These are phyloP conservation scores for Coreoperca whiteheadi DNA, from an alignment of 2,113 vertebrate genomes.

Conservation along the genomic window DNA sequence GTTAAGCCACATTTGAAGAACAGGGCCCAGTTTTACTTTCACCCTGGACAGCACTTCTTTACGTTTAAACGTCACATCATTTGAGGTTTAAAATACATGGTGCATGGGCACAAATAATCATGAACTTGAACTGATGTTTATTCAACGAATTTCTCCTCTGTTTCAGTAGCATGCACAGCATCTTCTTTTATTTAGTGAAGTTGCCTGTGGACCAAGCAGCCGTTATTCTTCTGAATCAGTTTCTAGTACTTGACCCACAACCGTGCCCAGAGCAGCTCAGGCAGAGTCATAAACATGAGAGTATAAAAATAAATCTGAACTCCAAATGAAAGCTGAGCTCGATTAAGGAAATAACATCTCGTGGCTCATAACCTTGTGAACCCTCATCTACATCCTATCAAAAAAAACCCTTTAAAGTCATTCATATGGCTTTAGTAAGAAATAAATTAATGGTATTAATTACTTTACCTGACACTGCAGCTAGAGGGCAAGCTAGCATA, in stretches of 20 bases:
- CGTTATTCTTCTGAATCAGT: conserved; percentile 27
- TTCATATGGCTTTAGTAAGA: background rate
- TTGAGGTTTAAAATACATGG: conserved; percentile 12
- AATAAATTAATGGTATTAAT: conserved; percentile 7
- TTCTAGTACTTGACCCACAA: conserved; percentile 41
- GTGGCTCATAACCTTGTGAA: conserved; percentile 5
- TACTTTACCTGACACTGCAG: conserved; percentile 36
- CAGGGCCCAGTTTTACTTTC: background rate
- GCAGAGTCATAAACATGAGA: conserved; percentile 23
- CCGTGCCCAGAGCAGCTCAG: conserved; percentile 10
- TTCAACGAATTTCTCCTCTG: background rate
- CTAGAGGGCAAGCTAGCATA: conserved; percentile 75
- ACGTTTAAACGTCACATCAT: conserved; percentile 5
- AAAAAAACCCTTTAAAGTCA: conserved; percentile 31
- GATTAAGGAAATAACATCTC: conserved; percentile 41
- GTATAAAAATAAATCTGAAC: conserved; percentile 51
- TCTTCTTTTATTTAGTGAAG: conserved; percentile 26
- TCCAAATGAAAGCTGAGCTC: conserved; percentile 35
- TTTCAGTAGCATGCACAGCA: conserved; percentile 3
- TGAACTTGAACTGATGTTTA: background rate
- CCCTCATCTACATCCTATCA: conserved; percentile 1
- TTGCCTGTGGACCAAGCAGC: conserved; percentile 35
- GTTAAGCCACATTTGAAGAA: too few relatives aligned
- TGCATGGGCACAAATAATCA: conserved; percentile 10
- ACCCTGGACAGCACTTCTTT: background rate